These are phyloP conservation scores for Daubentonia madagascariensis DNA, from an alignment of 2,113 vertebrate species.

Conservation along the genomic window DNA sequence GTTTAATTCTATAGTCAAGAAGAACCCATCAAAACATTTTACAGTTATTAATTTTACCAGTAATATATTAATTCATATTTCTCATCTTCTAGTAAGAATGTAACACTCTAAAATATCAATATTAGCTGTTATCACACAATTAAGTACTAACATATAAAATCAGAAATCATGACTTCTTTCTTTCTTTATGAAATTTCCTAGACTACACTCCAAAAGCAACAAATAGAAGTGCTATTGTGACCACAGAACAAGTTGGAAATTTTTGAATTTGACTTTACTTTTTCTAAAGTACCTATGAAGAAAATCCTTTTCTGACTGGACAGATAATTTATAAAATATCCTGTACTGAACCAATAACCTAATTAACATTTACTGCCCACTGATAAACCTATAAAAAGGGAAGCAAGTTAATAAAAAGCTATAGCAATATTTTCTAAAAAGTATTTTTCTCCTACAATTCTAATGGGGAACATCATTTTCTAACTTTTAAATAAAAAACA, in stretches of 20 bases:
- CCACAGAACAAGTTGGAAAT: neutral
- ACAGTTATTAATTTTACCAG: neutral
- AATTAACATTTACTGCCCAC: constrained; percentile 38
- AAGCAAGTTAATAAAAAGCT: constrained; percentile 53
- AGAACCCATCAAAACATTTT: constrained; percentile 7
- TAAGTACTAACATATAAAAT: constrained; percentile 23
- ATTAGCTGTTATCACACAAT: constrained; percentile 15
- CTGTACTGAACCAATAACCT: constrained; percentile 36
- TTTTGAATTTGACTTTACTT: constrained; percentile 12
- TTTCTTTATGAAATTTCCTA: constrained; percentile 2
- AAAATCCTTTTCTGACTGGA: constrained; percentile 20
- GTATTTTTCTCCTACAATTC: constrained; percentile 40
- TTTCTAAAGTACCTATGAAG: constrained; percentile 37
- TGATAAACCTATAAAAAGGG: constrained; percentile 42
- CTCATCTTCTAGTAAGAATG: constrained; percentile 40
- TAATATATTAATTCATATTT: neutral
- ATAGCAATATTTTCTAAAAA: constrained; percentile 40
- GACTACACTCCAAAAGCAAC: neutral
- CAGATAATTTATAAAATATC: constrained; percentile 45
- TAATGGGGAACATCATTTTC: constrained; percentile 46
- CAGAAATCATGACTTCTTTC: neutral
- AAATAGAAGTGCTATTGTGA: neutral
- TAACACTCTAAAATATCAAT: constrained; percentile 34
- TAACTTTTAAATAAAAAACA: constrained; percentile 60
- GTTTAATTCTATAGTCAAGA: constrained; percentile 37